A percentile compares a stretch with the other conserved stretches of the same genome.
These are phyloP conservation scores for Rhopilema esculentum DNA, from an alignment of 30 jellyfish, hydroid and myxozoan genomes.

Conservation along the genomic window DNA sequence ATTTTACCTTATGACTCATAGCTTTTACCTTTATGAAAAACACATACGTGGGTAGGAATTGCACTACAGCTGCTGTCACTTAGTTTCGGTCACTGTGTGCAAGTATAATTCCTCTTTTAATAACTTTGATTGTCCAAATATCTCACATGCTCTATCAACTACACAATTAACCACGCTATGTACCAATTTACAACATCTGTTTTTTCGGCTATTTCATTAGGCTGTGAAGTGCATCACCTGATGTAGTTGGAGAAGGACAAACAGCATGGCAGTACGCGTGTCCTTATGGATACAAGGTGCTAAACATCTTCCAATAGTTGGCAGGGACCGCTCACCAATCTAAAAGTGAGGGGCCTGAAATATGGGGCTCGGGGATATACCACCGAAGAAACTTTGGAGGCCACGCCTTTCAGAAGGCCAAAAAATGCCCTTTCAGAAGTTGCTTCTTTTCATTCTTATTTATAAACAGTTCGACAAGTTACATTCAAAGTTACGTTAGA, in stretches of 20 bases:
- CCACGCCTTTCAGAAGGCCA: too few relatives aligned
- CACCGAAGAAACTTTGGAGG: too few relatives aligned
- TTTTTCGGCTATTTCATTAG: neutral
- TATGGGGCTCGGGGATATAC: too few relatives aligned
- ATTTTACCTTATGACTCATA: neutral
- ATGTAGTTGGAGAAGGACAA: neutral
- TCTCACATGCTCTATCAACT: constrained; percentile 25
- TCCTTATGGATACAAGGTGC: neutral
- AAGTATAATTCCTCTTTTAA: neutral
- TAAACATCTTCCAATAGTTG: neutral
- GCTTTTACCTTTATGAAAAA: neutral
- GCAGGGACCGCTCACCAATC: too few relatives aligned
- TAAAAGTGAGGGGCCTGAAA: too few relatives aligned
- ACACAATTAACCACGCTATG: constrained; percentile 60
- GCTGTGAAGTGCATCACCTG: neutral
- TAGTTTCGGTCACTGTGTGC: too few relatives aligned
- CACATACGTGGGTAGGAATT: neutral
- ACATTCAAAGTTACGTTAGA: too few relatives aligned
- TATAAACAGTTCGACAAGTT: too few relatives aligned
- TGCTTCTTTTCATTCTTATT: too few relatives aligned
- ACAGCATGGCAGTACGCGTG: neutral
- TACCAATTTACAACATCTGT: constrained; percentile 6
- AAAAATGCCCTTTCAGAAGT: too few relatives aligned
- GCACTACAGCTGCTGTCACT: neutral
- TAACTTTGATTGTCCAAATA: neutral